phyloP scores from a whole-genome alignment of 2,888 invertebrate genomes.

The Nymphalis polychloros region DNA sequence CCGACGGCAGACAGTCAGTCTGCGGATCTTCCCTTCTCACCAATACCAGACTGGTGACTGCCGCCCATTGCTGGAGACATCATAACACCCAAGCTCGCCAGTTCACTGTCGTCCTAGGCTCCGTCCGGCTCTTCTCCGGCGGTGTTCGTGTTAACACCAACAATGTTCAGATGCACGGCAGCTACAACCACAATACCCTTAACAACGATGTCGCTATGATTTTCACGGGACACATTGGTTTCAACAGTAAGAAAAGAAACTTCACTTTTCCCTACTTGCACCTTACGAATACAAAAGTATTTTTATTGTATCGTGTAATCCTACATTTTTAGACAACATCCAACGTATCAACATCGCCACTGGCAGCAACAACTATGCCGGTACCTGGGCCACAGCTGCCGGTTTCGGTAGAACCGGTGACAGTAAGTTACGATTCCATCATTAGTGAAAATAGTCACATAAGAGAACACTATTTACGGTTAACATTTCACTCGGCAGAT shows the following conservation, averaged over 20 bases:
- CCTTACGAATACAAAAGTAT: too few relatives aligned
- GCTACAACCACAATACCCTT: constrained; percentile 40
- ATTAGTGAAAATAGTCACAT: too few relatives aligned
- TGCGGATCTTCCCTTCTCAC: constrained; percentile 58
- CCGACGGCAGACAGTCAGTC: constrained; percentile 46
- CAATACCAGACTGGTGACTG: constrained; percentile 48
- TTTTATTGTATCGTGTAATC: too few relatives aligned
- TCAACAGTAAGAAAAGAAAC: constrained; percentile 23
- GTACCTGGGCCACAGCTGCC: constrained; percentile 31
- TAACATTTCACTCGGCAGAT: too few relatives aligned
- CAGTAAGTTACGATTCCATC: too few relatives aligned
- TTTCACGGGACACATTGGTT: constrained; percentile 32
- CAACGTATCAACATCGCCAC: constrained; percentile 49
- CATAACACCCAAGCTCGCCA: constrained; percentile 48
- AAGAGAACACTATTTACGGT: too few relatives aligned
- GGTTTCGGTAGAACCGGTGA: too few relatives aligned
- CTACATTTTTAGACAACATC: constrained; percentile 45
- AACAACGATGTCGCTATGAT: constrained; percentile 53
- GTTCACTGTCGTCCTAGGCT: constrained; percentile 55
- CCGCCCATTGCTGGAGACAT: constrained; percentile 55
- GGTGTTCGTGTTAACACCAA: constrained; percentile 46
- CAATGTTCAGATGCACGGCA: constrained; percentile 45
- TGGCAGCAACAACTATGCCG: constrained; percentile 39
- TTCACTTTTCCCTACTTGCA: too few relatives aligned
- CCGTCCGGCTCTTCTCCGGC: constrained; percentile 47